These are phyloP conservation scores for Penaeus monodon DNA, from an alignment of 2,888 invertebrate genomes.

Conservation along the genomic window DNA sequence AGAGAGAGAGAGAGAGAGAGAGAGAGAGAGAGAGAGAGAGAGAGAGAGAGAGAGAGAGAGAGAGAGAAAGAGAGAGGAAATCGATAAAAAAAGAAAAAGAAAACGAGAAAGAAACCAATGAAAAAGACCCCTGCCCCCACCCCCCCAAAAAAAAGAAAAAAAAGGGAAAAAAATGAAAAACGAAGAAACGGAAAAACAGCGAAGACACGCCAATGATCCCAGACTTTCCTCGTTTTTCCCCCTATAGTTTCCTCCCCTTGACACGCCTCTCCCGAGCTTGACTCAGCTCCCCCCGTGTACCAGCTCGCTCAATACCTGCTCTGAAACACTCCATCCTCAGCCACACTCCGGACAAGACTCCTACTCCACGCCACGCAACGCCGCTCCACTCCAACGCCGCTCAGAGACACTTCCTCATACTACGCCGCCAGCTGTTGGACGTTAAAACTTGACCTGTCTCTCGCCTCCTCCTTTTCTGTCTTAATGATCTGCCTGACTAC, in stretches of 20 bases:
- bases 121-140: no score
- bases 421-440: no score
- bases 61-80: neutral
- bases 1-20: no score
- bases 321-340: constrained; percentile 3
- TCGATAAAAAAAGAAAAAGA: no score
- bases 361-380: no score
- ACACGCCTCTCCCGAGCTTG: neutral
- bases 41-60: constrained; percentile 6
- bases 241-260: neutral
- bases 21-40: neutral
- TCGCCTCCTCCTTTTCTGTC: no score
- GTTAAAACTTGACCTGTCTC: no score
- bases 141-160: neutral
- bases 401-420: no score
- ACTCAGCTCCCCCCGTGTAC: neutral
- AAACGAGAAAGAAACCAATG: neutral
- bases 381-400: no score
- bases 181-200: neutral
- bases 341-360: neutral
- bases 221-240: neutral
- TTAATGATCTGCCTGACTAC: no score
- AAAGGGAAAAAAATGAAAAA: neutral
- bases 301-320: neutral
- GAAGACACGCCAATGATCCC: neutral